phyloP scores from a whole-genome alignment of 2,797 vertebrate species.

The Xenops minutus region DNA sequence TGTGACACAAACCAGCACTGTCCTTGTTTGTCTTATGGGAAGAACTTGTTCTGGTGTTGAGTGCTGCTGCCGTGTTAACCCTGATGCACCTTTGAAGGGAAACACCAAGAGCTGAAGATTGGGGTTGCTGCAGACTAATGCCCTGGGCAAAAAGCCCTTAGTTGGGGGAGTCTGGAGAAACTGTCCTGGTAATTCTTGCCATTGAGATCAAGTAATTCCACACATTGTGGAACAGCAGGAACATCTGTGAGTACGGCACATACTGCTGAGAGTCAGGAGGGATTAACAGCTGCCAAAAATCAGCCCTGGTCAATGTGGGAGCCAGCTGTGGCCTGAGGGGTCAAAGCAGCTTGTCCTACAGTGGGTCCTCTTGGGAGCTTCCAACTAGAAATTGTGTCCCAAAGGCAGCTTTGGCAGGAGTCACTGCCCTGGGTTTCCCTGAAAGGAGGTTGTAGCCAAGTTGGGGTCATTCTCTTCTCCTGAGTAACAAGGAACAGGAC shows the following conservation, averaged over 20 bases:
- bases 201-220: accelerated
- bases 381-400: neutral
- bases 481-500: neutral
- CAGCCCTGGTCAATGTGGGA: neutral
- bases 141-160: neutral
- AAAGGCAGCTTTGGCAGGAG: neutral
- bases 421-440: neutral
- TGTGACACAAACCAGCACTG: accelerated
- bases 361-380: neutral
- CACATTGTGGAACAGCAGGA: neutral
- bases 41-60: neutral
- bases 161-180: neutral
- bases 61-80: accelerated
- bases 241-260: neutral
- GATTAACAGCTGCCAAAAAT: neutral
- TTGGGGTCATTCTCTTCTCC: neutral
- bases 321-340: neutral
- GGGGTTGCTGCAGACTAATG: neutral
- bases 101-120: neutral
- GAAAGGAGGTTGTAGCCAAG: neutral
- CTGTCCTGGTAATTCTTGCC: neutral
- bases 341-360: neutral
- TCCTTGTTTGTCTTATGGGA: neutral
- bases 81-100: neutral
- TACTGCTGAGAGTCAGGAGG: neutral